These are phyloP conservation scores for Hapalemur alaotrensis DNA, from an alignment of 2,797 vertebrate species.

Conservation along the genomic window DNA sequence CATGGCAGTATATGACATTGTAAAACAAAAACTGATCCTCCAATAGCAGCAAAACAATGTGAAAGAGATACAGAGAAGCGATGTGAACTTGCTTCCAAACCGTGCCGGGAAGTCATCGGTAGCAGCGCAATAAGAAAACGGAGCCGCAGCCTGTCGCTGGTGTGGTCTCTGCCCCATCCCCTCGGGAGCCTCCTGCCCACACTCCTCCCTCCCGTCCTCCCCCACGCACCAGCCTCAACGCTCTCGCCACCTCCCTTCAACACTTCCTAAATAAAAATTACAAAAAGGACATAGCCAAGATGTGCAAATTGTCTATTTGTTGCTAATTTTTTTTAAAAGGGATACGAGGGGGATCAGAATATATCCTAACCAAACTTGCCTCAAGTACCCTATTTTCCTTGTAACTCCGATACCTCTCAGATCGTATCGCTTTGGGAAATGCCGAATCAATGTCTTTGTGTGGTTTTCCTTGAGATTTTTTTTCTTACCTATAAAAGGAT, in stretches of 20 bases:
- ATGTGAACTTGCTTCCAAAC: slow-evolving; percentile 88
- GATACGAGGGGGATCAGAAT: background rate
- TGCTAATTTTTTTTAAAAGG: slow-evolving; percentile 73
- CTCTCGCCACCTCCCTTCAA: slow-evolving; percentile 84
- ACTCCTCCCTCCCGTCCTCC: slow-evolving; percentile 82
- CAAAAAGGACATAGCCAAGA: slow-evolving; percentile 87
- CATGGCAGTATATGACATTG: slow-evolving; percentile 96
- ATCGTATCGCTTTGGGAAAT: slow-evolving; percentile 64
- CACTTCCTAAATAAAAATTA: slow-evolving; percentile 85
- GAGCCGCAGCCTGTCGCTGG: slow-evolving; percentile 85
- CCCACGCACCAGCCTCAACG: slow-evolving; percentile 86
- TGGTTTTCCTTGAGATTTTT: background rate
- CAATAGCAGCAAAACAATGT: slow-evolving; percentile 98
- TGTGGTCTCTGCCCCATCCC: slow-evolving; percentile 86
- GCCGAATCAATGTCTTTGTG: slow-evolving; percentile 47
- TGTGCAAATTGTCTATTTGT: slow-evolving; percentile 94
- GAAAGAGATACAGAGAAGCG: slow-evolving; percentile 91
- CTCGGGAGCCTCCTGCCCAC: slow-evolving; percentile 80
- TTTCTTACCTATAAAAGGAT: slow-evolving; percentile 52
- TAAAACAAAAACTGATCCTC: slow-evolving; percentile 88
- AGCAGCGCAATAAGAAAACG: slow-evolving; percentile 93
- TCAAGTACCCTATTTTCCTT: slow-evolving; percentile 80
- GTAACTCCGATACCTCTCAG: slow-evolving; percentile 78
- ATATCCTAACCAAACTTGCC: slow-evolving; percentile 81
- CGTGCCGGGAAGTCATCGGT: slow-evolving; percentile 93